A percentile compares a stretch with the other conserved stretches of the same genome.
These are phyloP conservation scores for Hyperoplus immaculatus DNA, from an alignment of 2,797 vertebrate species.

Conservation along the genomic window DNA sequence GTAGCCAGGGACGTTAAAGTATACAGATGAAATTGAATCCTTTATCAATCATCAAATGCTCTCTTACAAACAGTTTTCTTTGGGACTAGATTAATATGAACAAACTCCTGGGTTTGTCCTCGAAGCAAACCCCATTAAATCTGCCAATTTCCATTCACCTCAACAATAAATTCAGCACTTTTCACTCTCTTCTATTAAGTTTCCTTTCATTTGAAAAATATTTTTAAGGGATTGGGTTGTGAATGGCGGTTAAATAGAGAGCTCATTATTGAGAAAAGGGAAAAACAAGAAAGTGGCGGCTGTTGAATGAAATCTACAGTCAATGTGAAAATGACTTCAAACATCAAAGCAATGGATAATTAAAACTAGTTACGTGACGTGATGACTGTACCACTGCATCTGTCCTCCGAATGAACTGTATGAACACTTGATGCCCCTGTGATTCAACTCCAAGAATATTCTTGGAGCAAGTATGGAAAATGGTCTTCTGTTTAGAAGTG, in stretches of 20 bases:
- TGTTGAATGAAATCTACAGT: constrained; percentile 26
- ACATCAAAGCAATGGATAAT: constrained; percentile 37
- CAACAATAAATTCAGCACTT: neutral
- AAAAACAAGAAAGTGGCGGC: constrained; percentile 15
- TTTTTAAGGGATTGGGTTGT: neutral
- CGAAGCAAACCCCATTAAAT: constrained; percentile 7
- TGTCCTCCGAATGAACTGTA: constrained; percentile 30
- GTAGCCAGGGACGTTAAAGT: neutral
- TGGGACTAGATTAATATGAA: neutral
- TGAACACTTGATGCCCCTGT: neutral
- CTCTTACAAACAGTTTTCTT: neutral
- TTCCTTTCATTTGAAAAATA: neutral
- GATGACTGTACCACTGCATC: neutral
- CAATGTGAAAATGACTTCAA: constrained; percentile 15
- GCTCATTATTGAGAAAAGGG: constrained; percentile 5
- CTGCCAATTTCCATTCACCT: neutral
- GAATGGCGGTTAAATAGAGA: neutral
- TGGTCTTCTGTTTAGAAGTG: neutral
- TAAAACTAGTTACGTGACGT: constrained; percentile 20
- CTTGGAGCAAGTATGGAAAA: neutral
- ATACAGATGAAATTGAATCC: neutral
- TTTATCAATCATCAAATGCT: neutral
- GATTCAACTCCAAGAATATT: neutral
- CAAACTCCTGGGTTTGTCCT: neutral
- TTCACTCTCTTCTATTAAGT: neutral